phyloP scores from a whole-genome alignment of 2,797 vertebrate species.

The Muscicapa comitata region DNA sequence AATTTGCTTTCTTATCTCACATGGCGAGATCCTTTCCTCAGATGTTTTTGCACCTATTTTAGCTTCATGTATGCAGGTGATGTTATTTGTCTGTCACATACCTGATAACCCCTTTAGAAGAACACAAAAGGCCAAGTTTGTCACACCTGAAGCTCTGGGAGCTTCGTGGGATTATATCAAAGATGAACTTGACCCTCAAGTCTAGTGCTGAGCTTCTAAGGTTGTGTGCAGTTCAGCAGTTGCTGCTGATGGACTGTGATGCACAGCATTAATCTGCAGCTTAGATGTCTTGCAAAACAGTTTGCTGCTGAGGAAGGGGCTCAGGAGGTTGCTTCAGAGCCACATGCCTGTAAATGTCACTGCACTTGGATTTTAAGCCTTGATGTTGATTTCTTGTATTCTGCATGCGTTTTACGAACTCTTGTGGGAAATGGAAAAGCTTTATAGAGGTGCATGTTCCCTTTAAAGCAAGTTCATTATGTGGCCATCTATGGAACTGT shows the following conservation, averaged over 20 bases:
- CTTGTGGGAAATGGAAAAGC: not conserved
- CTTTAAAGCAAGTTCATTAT: not conserved
- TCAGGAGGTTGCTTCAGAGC: not conserved
- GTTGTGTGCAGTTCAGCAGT: not conserved
- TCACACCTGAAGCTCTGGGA: not conserved
- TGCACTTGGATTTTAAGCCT: not conserved
- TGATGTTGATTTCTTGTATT: not conserved
- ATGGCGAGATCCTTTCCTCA: not conserved
- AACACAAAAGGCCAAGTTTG: not conserved
- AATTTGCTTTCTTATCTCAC: not conserved
- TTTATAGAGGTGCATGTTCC: not conserved
- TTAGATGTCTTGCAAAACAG: not conserved
- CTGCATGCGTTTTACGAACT: not conserved
- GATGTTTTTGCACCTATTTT: not conserved
- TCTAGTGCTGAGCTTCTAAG: not conserved
- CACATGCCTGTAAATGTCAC: not conserved
- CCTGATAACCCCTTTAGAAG: not conserved
- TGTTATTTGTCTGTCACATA: not conserved
- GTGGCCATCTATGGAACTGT: not conserved
- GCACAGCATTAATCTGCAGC: not conserved
- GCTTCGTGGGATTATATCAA: not conserved
- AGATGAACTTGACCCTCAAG: constrained; percentile 2
- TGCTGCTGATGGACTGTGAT: not conserved
- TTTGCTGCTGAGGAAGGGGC: not conserved
- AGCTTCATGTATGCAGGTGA: not conserved